These are phyloP conservation scores for Toxostoma redivivum DNA, from an alignment of 2,113 vertebrate genomes.

Conservation along the genomic window DNA sequence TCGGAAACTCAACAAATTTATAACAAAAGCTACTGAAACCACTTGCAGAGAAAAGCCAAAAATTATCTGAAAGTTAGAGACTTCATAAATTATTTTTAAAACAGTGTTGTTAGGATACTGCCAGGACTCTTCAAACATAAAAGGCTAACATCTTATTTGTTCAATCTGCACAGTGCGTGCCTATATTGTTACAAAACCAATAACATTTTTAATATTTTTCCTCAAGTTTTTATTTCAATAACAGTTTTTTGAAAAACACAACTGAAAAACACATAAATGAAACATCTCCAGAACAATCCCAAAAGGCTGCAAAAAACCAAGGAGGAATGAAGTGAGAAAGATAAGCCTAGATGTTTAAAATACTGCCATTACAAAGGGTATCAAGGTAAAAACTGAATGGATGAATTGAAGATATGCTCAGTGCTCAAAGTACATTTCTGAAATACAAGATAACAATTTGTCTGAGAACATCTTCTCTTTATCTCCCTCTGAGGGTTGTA, in stretches of 20 bases:
- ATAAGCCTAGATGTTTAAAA: constrained; percentile 11
- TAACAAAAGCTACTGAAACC: neutral
- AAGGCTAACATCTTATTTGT: neutral
- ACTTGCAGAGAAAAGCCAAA: neutral
- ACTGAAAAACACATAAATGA: neutral
- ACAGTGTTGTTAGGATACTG: neutral
- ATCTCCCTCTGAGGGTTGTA: constrained; percentile 34
- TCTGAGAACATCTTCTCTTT: constrained; percentile 44
- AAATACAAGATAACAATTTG: constrained; percentile 57
- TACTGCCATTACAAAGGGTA: constrained; percentile 18
- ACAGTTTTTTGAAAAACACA: neutral
- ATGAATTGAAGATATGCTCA: neutral
- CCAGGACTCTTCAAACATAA: neutral
- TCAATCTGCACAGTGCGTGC: neutral
- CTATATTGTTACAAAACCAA: neutral
- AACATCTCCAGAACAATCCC: neutral
- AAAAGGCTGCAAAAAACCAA: neutral
- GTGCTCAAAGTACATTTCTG: constrained; percentile 38
- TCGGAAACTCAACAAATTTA: neutral
- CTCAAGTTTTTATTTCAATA: neutral
- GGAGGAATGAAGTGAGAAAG: neutral
- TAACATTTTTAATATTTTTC: neutral
- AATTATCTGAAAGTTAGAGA: neutral
- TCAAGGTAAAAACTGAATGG: constrained; percentile 40
- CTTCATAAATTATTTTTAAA: neutral